Evolutionary conservation across 2,888 invertebrate species (phyloP), one percentile per base, ranked within the genome.

Genomic region (Galerucella pusilla): DNA sequence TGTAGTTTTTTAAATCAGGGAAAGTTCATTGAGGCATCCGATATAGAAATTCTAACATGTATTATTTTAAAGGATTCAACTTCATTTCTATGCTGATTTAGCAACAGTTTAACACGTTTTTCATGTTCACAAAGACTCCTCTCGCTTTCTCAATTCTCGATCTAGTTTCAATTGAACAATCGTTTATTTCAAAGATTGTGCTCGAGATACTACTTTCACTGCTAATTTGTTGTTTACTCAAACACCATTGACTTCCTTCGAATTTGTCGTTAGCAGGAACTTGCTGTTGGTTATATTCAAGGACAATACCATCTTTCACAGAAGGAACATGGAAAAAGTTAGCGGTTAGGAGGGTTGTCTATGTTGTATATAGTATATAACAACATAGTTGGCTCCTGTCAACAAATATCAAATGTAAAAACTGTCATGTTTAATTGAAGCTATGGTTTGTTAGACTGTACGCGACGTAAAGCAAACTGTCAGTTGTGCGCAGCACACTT

Each of bases 121-220:
- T 20, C 57, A 57, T 57, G 11, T 57, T 57, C 2, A 57, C 57
- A 20, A 57, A 57, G 57, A 57, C 9, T 57, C 20, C 57, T 57
- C 57, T 57, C 57, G 57, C 57, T 57, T 57, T 57, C 57, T 57
- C 16, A n/a, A 57, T 57, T 20, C 57, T 57, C 20, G 57, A 57
- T 57, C 57, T 20, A 57, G 16, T 57, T 57, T 57, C 57, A 57
- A 57, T 57, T 57, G 20, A 10, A 16, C 20, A 57, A 57, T 57
- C 20, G 6, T 57, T 57, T 57, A n/a, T 52, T 52, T n/a, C 52
- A 16, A 57, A 57, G 57, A 57, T 57, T 20, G 16, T 57, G 14
- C n/a, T 57, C 57, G 7, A 20, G 57, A 57, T 57, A 57, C 20
- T 57, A 57, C 57, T 57, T 57, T 57, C 57, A 2, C 57, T 11